Percentiles rank a stretch among this genome's conserved stretches.
Evolutionary conservation across 1,140 invertebrate species (phyloP).

Genomic region (Frieseomelitta varia): DNA sequence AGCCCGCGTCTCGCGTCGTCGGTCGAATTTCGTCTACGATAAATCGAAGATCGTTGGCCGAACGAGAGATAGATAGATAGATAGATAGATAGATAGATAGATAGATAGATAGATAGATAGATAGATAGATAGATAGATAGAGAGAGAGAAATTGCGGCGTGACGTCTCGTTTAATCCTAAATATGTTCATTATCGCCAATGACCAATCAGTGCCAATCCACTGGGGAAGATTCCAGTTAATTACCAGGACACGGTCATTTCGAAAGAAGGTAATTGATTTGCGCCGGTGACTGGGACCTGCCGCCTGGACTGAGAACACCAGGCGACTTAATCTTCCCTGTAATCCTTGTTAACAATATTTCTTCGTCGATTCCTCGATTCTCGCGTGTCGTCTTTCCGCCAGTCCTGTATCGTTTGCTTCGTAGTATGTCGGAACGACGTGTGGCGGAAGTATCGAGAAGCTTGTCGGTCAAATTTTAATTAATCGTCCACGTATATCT

Average conservation of each 20-base stretch:
- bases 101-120: neutral
- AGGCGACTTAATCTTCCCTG: constrained; percentile 4
- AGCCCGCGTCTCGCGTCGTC: constrained; percentile 14
- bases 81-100: neutral
- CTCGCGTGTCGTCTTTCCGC: neutral
- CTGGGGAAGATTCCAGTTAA: constrained; percentile 23
- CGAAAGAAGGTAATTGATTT: constrained; percentile 51
- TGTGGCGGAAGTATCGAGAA: too few relatives aligned
- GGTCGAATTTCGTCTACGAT: neutral
- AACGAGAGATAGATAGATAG: neutral
- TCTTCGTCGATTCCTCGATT: neutral
- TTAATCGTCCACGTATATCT: too few relatives aligned
- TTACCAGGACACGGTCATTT: constrained; percentile 35
- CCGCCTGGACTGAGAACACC: neutral
- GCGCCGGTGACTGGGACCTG: constrained; percentile 39
- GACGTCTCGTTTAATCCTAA: constrained; percentile 14
- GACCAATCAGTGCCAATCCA: constrained; percentile 31
- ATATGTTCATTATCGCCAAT: constrained; percentile 40
- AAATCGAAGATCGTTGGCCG: neutral
- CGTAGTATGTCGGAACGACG: too few relatives aligned
- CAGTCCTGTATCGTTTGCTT: too few relatives aligned
- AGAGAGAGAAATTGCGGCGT: neutral
- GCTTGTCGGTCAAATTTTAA: too few relatives aligned
- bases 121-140: neutral
- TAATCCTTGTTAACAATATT: constrained; percentile 7